Base-by-base conservation (phyloP, 2,113 vertebrate species). In the Copsychus sechellarum region DNA sequence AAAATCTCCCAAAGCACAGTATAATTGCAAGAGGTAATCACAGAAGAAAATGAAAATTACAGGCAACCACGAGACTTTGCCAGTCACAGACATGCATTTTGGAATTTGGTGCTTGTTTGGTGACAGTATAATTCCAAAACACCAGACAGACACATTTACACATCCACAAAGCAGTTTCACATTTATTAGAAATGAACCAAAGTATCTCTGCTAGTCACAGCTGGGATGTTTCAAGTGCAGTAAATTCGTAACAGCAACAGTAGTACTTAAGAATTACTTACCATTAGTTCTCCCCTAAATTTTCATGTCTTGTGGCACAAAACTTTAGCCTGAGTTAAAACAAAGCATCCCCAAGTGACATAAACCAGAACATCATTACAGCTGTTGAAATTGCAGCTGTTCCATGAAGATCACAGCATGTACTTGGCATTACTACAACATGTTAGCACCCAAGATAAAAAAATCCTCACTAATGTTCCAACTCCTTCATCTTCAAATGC, bases 311-410 rank as follows among this genome's bases (percentile, higher is more conserved):
- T 81, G 31, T 74, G 51, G 56, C 26, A 83, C 42, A 78, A 81
- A 86, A 71, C 43, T 58, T 92, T 17, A 78, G 29, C 26, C 45
- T 31, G 61, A 51, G n/a, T 60, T 71, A 81, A 78, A 94, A 62
- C 38, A 96, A 95, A 76, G 40, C 36, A 61, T 54, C 66, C 50
- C 28, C 71, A 88, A 95, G 31, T 43, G 76, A 81, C 50, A 56
- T 36, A 71, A 84, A 86, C 50, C 43, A 40, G 69, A 71, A 23
- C 36, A 54, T 91, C 42, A 23, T 57, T 82, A 47, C 74, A 94
- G 93, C 86, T 96, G 80, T 57, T 81, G 83, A 86, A 88, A 86
- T 8, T 85, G 65, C 94, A 95, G 94, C 91, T 95, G 89, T 62
- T 89, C 29, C 58, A 31, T 11, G 8, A 73, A 42, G 65, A 60